Evolutionary conservation across 2,888 invertebrate species (phyloP).

Genomic region (Cenopis cana): DNA sequence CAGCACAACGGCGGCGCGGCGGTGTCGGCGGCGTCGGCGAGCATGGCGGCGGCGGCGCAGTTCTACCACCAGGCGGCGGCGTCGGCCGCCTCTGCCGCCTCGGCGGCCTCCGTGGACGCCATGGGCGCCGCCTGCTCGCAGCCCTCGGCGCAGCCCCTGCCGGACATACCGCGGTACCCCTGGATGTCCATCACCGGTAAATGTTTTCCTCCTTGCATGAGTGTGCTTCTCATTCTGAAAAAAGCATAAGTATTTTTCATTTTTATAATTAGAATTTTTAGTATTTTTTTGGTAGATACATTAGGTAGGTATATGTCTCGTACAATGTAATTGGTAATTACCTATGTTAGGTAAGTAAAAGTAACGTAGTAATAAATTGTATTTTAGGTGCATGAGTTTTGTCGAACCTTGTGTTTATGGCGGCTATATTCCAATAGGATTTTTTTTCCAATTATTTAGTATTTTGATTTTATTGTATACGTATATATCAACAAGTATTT

Average conservation of each 20-base stretch:
- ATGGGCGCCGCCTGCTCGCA: constrained; percentile 93
- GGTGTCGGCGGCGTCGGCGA: constrained; percentile 87
- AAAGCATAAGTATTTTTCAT: constrained; percentile 37
- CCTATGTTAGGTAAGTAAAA: too few species aligned
- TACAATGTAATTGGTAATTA: neutral
- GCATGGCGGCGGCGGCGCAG: constrained; percentile 91
- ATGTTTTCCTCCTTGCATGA: constrained; percentile 76
- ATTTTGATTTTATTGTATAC: neutral
- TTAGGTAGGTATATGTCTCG: neutral
- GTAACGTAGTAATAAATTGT: neutral
- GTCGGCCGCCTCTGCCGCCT: constrained; percentile 90
- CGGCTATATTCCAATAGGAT: constrained; percentile 5
- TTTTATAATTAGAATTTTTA: constrained; percentile 5
- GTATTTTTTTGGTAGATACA: neutral
- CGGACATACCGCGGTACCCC: constrained; percentile 96
- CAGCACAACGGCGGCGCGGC: constrained; percentile 90
- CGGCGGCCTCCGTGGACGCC: constrained; percentile 91
- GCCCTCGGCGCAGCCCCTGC: constrained; percentile 93
- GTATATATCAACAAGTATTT: neutral
- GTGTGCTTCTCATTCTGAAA: constrained; percentile 52
- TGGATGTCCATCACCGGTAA: constrained; percentile 99
- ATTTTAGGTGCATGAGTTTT: neutral
- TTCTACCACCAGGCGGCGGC: constrained; percentile 95
- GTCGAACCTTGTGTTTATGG: neutral
- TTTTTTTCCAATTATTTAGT: neutral